Evolutionary conservation across 2,797 vertebrate genomes (phyloP).

Genomic region (Catharus ustulatus): DNA sequence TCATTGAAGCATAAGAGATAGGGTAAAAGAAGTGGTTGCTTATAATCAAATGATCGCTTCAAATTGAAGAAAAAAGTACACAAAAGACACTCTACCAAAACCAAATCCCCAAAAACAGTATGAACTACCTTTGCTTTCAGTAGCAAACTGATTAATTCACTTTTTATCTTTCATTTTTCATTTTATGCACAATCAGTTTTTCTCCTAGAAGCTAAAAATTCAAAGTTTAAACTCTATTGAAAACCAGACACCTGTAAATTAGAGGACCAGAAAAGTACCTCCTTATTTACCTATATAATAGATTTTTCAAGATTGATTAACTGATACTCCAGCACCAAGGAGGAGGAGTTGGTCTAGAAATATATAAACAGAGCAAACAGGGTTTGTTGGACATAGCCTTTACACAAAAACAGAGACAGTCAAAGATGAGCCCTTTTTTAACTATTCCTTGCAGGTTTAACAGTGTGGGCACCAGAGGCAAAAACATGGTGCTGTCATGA

Average conservation of each 20-base stretch:
- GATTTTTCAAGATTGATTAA: background rate
- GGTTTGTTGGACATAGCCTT: background rate
- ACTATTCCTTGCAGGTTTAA: background rate
- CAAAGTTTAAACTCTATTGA: background rate
- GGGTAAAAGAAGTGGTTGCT: background rate
- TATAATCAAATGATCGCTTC: background rate
- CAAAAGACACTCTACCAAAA: background rate
- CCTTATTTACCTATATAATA: background rate
- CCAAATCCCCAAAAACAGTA: background rate
- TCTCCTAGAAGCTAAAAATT: background rate
- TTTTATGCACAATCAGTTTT: background rate
- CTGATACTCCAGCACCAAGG: background rate
- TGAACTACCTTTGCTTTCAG: background rate
- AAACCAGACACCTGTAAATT: background rate
- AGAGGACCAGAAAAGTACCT: background rate
- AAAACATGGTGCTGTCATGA: background rate
- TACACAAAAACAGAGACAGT: background rate
- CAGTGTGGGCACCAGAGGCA: background rate
- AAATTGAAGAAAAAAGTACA: background rate
- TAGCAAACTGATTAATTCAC: background rate
- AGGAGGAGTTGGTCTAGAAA: background rate
- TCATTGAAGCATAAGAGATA: background rate
- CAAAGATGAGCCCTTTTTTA: background rate
- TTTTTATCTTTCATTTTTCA: background rate
- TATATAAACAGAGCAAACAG: background rate